These are phyloP conservation scores for Pristionchus fissidentatus DNA, from an alignment of 2,888 invertebrate species.

Conservation along the genomic window DNA sequence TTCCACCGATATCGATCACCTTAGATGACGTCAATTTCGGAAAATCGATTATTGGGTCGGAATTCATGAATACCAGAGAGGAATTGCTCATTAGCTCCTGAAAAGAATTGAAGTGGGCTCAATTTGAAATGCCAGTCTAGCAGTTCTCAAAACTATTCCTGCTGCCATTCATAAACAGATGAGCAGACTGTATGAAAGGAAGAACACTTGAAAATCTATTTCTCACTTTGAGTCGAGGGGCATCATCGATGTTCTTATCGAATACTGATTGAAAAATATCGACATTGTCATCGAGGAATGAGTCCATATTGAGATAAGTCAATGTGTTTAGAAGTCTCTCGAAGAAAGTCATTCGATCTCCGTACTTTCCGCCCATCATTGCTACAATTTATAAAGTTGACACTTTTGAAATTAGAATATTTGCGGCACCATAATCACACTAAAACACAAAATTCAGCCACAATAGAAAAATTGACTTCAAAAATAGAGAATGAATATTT, in stretches of 20 bases:
- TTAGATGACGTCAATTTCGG: constrained; percentile 59
- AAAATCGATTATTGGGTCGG: constrained; percentile 63
- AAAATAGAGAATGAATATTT: too few species aligned
- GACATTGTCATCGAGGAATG: background rate
- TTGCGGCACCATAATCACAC: background rate
- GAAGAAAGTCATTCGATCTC: constrained; percentile 37
- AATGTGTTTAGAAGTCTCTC: constrained; percentile 13
- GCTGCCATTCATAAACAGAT: background rate
- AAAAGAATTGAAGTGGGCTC: background rate
- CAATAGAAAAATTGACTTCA: too few species aligned
- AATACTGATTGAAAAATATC: background rate
- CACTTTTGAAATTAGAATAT: background rate
- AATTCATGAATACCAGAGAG: constrained; percentile 59
- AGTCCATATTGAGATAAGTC: background rate
- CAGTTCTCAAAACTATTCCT: background rate
- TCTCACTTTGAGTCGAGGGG: background rate
- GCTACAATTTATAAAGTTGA: background rate
- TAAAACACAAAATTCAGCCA: too few species aligned
- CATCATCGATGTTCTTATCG: background rate
- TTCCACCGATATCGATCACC: constrained; percentile 62
- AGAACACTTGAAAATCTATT: background rate
- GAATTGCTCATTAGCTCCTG: constrained; percentile 49
- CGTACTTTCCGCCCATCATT: constrained; percentile 25
- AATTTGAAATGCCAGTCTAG: background rate
- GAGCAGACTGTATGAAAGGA: too few species aligned